phyloP scores from a whole-genome alignment of 23 tunicate genomes.

The Styela clava region DNA sequence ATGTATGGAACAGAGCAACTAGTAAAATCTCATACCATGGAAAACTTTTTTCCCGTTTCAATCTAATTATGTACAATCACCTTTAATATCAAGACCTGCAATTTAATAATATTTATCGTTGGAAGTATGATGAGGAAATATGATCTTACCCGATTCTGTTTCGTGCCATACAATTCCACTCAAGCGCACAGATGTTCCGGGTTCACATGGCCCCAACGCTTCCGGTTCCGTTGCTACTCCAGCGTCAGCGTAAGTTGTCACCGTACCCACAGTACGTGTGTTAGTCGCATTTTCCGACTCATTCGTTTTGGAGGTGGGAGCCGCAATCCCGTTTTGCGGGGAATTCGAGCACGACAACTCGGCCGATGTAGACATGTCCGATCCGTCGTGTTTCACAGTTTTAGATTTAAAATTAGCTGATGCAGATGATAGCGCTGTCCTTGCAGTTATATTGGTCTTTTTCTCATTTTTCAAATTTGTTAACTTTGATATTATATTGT shows the following conservation, averaged over 20 bases:
- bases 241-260: slow-evolving; percentile 44
- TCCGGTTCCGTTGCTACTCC: slow-evolving; percentile 81
- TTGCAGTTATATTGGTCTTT: neutral
- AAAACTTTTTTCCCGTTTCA: no score
- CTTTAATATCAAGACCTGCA: no score
- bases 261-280: slow-evolving; percentile 44
- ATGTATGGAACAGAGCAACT: no score
- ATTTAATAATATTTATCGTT: no score
- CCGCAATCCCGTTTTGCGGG: slow-evolving; percentile 1
- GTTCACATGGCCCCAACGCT: slow-evolving; percentile 86
- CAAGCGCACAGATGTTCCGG: slow-evolving; percentile 77
- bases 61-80: no score
- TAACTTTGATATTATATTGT: neutral
- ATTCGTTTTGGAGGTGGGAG: neutral
- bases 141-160: slow-evolving; percentile 79
- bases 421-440: neutral
- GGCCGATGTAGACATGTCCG: slow-evolving; percentile 2
- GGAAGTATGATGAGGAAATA: no score
- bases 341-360: neutral
- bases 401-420: neutral
- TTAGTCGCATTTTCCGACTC: neutral
- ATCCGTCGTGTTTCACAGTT: neutral
- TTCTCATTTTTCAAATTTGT: neutral
- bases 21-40: no score
- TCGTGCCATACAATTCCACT: slow-evolving; percentile 97